phyloP scores from a whole-genome alignment of 2,888 invertebrate genomes.

The Eretmocerus hayati region DNA sequence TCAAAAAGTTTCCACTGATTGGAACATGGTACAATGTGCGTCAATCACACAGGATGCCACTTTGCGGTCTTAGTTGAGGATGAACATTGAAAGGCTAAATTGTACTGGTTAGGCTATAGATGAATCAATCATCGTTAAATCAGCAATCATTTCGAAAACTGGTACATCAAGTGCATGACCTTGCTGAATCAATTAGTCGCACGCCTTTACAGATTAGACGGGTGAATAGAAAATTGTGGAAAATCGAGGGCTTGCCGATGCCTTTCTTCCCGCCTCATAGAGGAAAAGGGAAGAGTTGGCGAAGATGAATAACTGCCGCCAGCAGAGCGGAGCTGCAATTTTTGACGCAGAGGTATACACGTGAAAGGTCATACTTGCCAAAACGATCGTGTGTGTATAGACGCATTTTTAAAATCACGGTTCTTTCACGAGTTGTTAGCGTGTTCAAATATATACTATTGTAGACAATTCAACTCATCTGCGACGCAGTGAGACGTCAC shows the following conservation, averaged over 20 bases:
- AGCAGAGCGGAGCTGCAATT: conserved; percentile 11
- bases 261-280: conserved; percentile 14
- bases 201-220: neutral
- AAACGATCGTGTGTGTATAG: neutral
- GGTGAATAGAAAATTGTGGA: neutral
- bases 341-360: no score
- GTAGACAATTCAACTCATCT: no score
- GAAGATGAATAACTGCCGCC: conserved; percentile 17
- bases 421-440: conserved; percentile 3
- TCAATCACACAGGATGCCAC: no score
- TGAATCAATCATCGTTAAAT: no score
- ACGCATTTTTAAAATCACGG: conserved; percentile 1
- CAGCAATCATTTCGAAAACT: neutral
- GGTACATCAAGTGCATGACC: conserved; percentile 1
- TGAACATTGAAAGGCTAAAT: no score
- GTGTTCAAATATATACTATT: no score
- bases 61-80: no score
- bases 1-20: no score
- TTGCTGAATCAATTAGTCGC: conserved; percentile 3
- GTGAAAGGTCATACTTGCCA: no score
- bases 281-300: conserved; percentile 16
- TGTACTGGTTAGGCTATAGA: neutral
- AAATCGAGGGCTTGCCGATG: conserved; percentile 5
- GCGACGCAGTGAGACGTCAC: no score
- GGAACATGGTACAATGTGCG: no score